phyloP scores from a whole-genome alignment of 2,797 vertebrate species.

The Novumbra hubbsi region DNA sequence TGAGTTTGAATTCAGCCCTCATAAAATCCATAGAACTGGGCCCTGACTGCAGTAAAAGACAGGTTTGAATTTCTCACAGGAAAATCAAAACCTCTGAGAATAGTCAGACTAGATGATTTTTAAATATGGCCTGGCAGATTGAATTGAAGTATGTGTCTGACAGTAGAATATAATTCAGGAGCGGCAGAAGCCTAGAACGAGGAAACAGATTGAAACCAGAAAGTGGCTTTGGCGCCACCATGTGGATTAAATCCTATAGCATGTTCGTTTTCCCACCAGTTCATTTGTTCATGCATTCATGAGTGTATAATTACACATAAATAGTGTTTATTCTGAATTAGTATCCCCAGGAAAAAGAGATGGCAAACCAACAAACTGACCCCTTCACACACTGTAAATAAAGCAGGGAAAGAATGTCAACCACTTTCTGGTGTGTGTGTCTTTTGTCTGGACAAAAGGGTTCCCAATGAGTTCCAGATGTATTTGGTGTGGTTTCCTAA shows the following conservation, averaged over 20 bases:
- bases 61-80: neutral
- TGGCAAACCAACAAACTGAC: neutral
- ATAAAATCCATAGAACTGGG: neutral
- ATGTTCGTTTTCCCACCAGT: neutral
- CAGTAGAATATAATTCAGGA: neutral
- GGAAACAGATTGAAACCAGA: neutral
- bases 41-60: neutral
- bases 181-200: neutral
- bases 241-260: constrained; percentile 26
- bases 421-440: neutral
- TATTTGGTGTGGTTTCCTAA: constrained; percentile 2
- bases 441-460: neutral
- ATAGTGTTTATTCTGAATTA: neutral
- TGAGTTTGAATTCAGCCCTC: too few species aligned
- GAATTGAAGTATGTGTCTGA: neutral
- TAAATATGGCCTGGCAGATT: neutral
- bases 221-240: constrained; percentile 32
- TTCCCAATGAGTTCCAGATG: constrained; percentile 20
- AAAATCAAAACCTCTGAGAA: neutral
- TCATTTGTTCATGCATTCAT: neutral
- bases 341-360: neutral
- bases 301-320: neutral
- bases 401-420: neutral
- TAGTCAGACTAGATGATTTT: too few species aligned
- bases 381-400: neutral